Evolutionary conservation across 2,113 vertebrate genomes (phyloP), one percentile per base, ranked within the genome.

Genomic region (Oncorhynchus nerka): DNA sequence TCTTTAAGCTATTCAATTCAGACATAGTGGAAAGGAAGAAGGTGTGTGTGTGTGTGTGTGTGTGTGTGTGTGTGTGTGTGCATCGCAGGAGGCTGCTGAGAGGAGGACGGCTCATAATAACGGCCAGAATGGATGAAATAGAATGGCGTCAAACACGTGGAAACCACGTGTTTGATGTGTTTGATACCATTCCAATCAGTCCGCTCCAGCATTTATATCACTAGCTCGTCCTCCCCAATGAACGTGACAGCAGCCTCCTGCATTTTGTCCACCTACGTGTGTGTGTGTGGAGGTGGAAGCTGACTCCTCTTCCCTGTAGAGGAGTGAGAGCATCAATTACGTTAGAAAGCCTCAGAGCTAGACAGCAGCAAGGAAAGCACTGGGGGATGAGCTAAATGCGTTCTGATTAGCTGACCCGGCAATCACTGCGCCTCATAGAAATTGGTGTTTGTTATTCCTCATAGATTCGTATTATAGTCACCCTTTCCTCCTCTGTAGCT

Each of bases 381-480:
- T 48, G 45, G 77, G 76, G 76, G 73, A 83, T 83, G 79, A 84
- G 83, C 81, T 84, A 84, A 84, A 68, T 66, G n/a, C 75, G 13
- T 4, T 70, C 73, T 78, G 81, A 76, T 76, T 80, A 80, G 85
- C 76, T 84, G 82, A 86, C 81, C 71, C 76, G 67, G 79, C 78
- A 86, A 89, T 87, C 87, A 87, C 74, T 0, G 22, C 70, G 75
- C 74, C 85, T 78, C 81, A 89, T 81, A 72, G 75, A 82, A 71
- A 4, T 1, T 1, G 59, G 78, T 79, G 2, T 45, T 45, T 45
- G 9, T 45, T 45, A 45, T 45, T 71, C 49, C 74, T 85, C 22
- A 22, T 22, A 22, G 15, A 19, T 28, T 55, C 19, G 24, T 55
- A 32, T 45, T 3, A 1, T 45, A 11, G 9, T 45, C 39, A 11